phyloP scores from a whole-genome alignment of 2,113 vertebrate genomes.

The Pituophis catenifer region DNA sequence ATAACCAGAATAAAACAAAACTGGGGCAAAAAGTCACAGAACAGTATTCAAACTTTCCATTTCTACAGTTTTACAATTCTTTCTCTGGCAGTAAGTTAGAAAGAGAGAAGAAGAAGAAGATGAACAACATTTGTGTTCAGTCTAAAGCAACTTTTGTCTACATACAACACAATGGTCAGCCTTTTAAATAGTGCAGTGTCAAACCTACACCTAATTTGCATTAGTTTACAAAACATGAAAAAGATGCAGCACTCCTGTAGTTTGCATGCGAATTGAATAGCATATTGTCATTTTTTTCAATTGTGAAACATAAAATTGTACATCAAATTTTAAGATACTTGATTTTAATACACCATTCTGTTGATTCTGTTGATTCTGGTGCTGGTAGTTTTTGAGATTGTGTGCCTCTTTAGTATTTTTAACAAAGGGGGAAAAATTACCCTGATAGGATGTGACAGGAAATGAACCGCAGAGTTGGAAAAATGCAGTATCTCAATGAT shows the following conservation, averaged over 20 bases:
- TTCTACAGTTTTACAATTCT: neutral
- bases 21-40: neutral
- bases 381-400: neutral
- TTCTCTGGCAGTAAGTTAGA: neutral
- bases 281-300: neutral
- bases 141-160: neutral
- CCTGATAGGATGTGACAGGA: neutral
- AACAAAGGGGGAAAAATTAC: neutral
- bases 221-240: neutral
- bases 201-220: neutral
- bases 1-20: neutral
- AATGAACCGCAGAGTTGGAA: neutral
- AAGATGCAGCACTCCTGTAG: neutral
- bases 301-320: neutral
- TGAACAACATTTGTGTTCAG: neutral
- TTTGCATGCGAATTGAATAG: neutral
- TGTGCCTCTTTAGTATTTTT: neutral
- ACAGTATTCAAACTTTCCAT: neutral
- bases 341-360: neutral
- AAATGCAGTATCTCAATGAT: neutral
- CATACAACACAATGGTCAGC: neutral
- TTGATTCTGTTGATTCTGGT: neutral
- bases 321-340: neutral
- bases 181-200: neutral
- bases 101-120: neutral